These are phyloP conservation scores for Lepidurus couesii DNA, from an alignment of 1,140 invertebrate genomes.

Conservation along the genomic window DNA sequence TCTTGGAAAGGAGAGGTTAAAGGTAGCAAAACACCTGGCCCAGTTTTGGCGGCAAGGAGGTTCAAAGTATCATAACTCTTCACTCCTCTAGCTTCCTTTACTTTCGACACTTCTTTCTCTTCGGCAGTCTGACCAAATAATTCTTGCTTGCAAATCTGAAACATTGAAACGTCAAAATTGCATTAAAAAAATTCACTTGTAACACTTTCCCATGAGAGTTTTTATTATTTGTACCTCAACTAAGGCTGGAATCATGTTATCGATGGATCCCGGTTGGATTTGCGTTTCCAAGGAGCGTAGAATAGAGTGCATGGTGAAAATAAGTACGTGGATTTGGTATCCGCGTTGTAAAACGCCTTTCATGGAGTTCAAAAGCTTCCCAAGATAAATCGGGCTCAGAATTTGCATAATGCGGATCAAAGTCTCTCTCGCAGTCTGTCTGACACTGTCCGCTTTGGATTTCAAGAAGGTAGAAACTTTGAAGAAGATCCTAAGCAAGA, in stretches of 20 bases:
- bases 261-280: conserved; percentile 28
- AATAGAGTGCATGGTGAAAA: conserved; percentile 78
- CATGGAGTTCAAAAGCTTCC: conserved; percentile 72
- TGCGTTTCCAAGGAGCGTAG: conserved; percentile 59
- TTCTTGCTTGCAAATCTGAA: conserved; percentile 71
- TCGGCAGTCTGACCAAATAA: conserved; percentile 80
- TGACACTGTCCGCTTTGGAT: conserved; percentile 79
- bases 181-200: neutral
- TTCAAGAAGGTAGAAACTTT: conserved; percentile 84
- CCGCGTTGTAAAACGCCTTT: conserved; percentile 73
- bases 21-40: conserved; percentile 66
- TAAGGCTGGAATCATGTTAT: conserved; percentile 39
- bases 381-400: conserved; percentile 75
- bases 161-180: conserved; percentile 34
- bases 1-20: conserved; percentile 77
- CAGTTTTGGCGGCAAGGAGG: conserved; percentile 72
- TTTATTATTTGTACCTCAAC: conserved; percentile 44
- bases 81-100: conserved; percentile 55
- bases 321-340: conserved; percentile 88
- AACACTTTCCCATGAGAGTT: neutral
- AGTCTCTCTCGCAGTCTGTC: conserved; percentile 76
- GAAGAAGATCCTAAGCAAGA: conserved; percentile 67
- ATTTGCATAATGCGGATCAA: conserved; percentile 80
- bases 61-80: conserved; percentile 82
- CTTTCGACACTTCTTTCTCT: conserved; percentile 83